A percentile compares a stretch with the other conserved stretches of the same genome.
phyloP scores from a whole-genome alignment of 2,797 vertebrate species.

The Lacerta viridis region DNA sequence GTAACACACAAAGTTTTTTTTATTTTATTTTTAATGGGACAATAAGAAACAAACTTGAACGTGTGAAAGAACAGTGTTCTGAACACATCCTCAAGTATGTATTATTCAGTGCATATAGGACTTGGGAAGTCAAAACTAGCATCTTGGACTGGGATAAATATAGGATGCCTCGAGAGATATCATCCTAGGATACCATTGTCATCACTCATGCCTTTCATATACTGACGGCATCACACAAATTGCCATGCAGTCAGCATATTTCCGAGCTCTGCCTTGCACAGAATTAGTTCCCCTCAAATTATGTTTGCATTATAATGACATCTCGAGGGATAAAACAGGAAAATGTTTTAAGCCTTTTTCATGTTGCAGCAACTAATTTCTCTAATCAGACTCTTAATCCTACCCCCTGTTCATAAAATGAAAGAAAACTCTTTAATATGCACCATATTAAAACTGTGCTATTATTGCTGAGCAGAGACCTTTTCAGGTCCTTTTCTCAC shows the following conservation, averaged over 20 bases:
- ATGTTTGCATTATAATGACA: conserved; percentile 31
- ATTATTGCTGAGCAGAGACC: conserved; percentile 38
- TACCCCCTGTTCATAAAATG: conserved; percentile 32
- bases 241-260: conserved; percentile 26
- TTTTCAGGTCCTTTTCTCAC: conserved; percentile 39
- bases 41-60: background rate
- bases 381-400: conserved; percentile 28
- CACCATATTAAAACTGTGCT: conserved; percentile 37
- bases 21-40: too few relatives aligned
- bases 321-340: conserved; percentile 12
- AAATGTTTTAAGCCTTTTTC: background rate
- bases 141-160: background rate
- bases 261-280: background rate
- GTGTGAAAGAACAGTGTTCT: background rate
- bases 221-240: conserved; percentile 8
- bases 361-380: conserved; percentile 21
- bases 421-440: conserved; percentile 25
- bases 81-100: background rate
- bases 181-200: background rate
- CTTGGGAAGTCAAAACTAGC: background rate
- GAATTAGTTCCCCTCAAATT: background rate
- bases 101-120: background rate
- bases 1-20: background rate
- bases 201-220: background rate
- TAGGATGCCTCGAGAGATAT: background rate